Evolutionary conservation across 2,797 vertebrate species (phyloP).

Genomic region (Enteromius trimaculatus): DNA sequence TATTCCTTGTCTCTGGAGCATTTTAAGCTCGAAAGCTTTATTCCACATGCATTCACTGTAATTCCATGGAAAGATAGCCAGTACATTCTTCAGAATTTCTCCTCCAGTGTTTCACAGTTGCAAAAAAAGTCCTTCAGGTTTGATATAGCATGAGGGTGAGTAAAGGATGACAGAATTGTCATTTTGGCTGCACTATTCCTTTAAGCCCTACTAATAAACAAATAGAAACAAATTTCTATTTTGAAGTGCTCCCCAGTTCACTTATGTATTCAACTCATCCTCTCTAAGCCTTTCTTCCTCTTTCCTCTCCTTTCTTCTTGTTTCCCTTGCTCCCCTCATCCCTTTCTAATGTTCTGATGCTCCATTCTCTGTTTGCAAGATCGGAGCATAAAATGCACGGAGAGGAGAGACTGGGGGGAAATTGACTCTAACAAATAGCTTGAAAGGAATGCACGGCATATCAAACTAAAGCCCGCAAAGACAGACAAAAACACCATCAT

Average conservation of each 20-base stretch:
- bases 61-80: background rate
- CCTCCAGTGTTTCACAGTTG: background rate
- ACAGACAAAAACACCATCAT: conserved; percentile 76
- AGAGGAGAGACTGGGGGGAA: conserved; percentile 76
- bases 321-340: conserved; percentile 32
- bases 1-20: background rate
- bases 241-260: conserved; percentile 42
- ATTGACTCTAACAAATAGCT: conserved; percentile 81
- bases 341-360: conserved; percentile 55
- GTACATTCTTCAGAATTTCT: background rate
- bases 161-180: conserved; percentile 17
- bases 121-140: background rate
- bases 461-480: conserved; percentile 76
- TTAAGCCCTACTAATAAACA: conserved; percentile 39
- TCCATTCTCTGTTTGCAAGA: conserved; percentile 69
- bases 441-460: conserved; percentile 76
- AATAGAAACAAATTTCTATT: conserved; percentile 42
- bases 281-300: conserved; percentile 35
- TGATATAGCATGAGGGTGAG: background rate
- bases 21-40: conserved; percentile 3
- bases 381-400: conserved; percentile 79
- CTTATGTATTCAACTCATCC: conserved; percentile 50
- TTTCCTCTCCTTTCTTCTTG: conserved; percentile 27
- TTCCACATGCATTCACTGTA: background rate
- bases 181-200: conserved; percentile 6